Base-by-base conservation (phyloP, 2,797 vertebrate genomes). In the Eurystomus glaucurus region DNA sequence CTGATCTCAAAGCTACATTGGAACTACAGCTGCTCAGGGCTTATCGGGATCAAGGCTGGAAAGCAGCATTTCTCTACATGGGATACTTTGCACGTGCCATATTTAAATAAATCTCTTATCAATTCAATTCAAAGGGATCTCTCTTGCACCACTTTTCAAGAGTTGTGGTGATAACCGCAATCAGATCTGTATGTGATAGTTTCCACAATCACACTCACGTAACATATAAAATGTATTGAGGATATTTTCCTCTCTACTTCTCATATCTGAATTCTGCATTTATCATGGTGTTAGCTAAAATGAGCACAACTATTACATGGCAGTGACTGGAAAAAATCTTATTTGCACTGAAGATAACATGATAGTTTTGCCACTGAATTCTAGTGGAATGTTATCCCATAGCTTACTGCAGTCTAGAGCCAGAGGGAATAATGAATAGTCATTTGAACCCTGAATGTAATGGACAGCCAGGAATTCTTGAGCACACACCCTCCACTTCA, bases 1-100 rank as follows among this genome's bases (percentile, higher is more conserved):
- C 70, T 79, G 76, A 90, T 95, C 50, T 91, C 68, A 94, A 94
- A 97, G 85, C 81, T 94, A 87, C 89, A 90, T 37, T 68, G 75
- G 60, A 93, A 92, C 75, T 95, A 77, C 29, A 95, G 69, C 33
- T 91, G 75, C 61, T 65, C 41, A 37, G n/a, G 41, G 65, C 50
- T 89, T 84, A 75, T 9, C 50, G 68, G 68, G 48, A 74, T 61
- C 57, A 80, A 90, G 81, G 94, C 65, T 88, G 35, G 76, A 83
- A 92, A 92, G 70, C 61, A 85, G 75, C 15, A 88, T 93, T 95
- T 90, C 39, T 78, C 33, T 76, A 62, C 16, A 7, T 6, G 14
- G 55, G 81, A 88, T 50, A 61, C 29, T 82, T 92, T 68, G n/a
- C 25, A 46, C 17, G 39, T 62, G 57, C 50, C 25, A 16, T 83